Evolutionary conservation across 2,113 vertebrate species (phyloP), one percentile per base, ranked within the genome.

Genomic region (Pteruthius melanotis): DNA sequence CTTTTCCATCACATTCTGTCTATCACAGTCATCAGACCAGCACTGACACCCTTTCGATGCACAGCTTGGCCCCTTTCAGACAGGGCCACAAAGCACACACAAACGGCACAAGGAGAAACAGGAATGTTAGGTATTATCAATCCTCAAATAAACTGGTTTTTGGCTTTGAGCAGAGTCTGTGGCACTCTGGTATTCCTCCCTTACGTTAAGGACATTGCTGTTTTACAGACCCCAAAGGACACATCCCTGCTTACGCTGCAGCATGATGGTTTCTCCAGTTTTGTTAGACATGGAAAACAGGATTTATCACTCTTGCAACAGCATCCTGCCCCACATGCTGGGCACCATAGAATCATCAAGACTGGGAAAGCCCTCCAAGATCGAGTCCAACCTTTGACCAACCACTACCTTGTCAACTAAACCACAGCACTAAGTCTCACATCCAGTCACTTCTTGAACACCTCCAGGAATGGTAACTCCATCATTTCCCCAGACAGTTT

Each of bases 271-370:
- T 70, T 44, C 59, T 59, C 15, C 27, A 40, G 54, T 31, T 87
- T 57, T 2, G 1, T 10, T 24, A 31, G 1, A 1, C 0, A 0
- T 6, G 9, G 33, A 66, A 86, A 61, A 65, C 14, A 20, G 39
- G 39, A 89, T 66, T 77, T 39, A 45, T 18, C 42, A 37, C 33
- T 35, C 10, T 2, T 30, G 26, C 3, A 1, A 18, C 3, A 0
- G 10, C 23, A 64, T 52, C 26, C 20, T 35, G 39, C n/a, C 37
- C 65, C 16, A 3, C 19, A 10, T 5, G 5, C 30, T 35, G 44
- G 40, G 53, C 63, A 60, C 15, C 0, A 12, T 0, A 47, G 40
- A 40, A 47, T 27, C 47, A 54, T 35, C 13, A 49, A 27, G 12
- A 17, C 2, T 49, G 54, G 15, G 54, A 61, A 49, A 49, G 21